phyloP scores from a whole-genome alignment of 2,113 vertebrate genomes.

The Rana temporaria region DNA sequence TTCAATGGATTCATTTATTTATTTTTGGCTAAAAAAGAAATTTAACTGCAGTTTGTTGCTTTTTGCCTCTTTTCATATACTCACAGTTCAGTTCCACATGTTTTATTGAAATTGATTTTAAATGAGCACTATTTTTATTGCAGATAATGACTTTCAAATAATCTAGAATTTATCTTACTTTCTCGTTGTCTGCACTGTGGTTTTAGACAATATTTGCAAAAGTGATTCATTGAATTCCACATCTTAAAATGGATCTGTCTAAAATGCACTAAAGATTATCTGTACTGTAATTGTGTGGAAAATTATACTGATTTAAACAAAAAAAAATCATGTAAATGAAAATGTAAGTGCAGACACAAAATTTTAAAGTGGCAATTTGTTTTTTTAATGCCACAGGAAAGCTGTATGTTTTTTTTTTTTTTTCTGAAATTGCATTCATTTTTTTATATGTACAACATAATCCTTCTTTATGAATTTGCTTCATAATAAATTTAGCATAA shows the following conservation, averaged over 20 bases:
- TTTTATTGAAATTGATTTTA: conserved; percentile 58
- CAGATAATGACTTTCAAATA: conserved; percentile 51
- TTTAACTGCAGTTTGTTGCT: conserved; percentile 36
- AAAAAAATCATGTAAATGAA: conserved; percentile 49
- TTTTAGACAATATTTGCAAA: conserved; percentile 55
- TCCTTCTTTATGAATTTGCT: conserved; percentile 25
- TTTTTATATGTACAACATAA: conserved; percentile 41
- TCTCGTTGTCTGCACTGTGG: conserved; percentile 46
- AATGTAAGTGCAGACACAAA: conserved; percentile 49
- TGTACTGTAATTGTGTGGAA: conserved; percentile 55
- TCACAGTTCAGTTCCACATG: conserved; percentile 27
- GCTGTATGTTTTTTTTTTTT: conserved; percentile 22
- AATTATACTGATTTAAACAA: conserved; percentile 58
- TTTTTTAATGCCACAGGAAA: conserved; percentile 34
- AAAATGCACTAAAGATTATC: conserved; percentile 56
- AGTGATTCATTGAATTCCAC: conserved; percentile 54
- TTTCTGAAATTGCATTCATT: conserved; percentile 45
- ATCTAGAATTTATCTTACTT: conserved; percentile 54
- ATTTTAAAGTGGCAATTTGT: conserved; percentile 55
- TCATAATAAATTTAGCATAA: conserved; percentile 51
- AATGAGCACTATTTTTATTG: conserved; percentile 54
- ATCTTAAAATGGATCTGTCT: conserved; percentile 56
- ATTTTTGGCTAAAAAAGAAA: neutral
- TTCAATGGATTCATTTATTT: neutral
- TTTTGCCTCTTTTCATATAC: conserved; percentile 37